Base-by-base conservation (phyloP, 2,113 vertebrate genomes). In the Clupea harengus region DNA sequence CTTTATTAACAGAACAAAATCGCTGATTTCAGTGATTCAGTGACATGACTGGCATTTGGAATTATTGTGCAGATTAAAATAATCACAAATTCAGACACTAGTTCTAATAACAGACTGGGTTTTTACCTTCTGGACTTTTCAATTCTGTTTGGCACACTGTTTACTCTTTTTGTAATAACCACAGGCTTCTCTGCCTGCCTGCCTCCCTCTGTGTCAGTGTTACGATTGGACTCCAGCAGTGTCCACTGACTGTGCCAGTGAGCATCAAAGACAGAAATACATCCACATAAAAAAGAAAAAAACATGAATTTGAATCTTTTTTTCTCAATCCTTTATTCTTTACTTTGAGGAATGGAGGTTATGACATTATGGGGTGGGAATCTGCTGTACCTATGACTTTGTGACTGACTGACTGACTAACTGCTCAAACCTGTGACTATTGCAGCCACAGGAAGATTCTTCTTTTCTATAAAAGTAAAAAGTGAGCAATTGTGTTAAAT, bases 401-500 rank as follows among this genome's bases (percentile, higher is more conserved):
- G 10, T 28, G 0, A 13, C 72, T 39, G 72, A 39, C 72, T 39
- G 72, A 39, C 72, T 60, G 39, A 39, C 39, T 6, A 11, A 6
- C 72, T 39, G 11, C 28, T 44, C 17, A 11, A 5, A 32, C 28
- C n/a, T 67, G 64, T 67, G 64, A 67, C 64, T 67, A 2, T 32
- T 78, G 72, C 13, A 78, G 72, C 72, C 72, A 39, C 25, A 44
- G 72, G 72, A 78, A 15, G 8, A 17, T 39, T 22, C 64, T 45
- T 81, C 22, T 87, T 25, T 83, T 78, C 13, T 44, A 13, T 28
- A 72, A 4, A 72, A n/a, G n/a, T n/a, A n/a, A 4, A 78, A 78
- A 78, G 75, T 84, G 75, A 81, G 57, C 57, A 84, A 44, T 60
- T 85, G 18, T 75, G 15, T 83, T 78, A 28, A 75, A 13, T 57